Conservation (phyloP, 2,797 vertebrate genomes). For the Todus mexicanus region DNA sequence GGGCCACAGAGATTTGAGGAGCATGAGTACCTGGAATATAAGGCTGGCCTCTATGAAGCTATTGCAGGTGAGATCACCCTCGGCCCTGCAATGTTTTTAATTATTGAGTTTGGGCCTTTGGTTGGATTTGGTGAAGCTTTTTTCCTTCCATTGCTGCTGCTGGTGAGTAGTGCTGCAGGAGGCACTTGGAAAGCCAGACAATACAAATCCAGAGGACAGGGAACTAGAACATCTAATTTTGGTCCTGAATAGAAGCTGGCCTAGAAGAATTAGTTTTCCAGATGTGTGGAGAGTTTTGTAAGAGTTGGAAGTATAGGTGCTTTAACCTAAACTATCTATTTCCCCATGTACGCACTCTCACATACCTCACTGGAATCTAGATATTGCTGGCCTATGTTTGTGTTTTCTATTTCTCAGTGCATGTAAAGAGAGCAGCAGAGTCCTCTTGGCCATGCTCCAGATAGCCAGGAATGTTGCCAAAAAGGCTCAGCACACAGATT, state of each 20-base stretch:
- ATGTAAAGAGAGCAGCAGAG: background rate
- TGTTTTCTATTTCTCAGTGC: background rate
- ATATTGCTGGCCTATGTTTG: background rate
- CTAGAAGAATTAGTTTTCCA: background rate
- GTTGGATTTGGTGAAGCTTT: background rate
- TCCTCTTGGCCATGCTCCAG: constrained; percentile 11
- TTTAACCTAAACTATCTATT: background rate
- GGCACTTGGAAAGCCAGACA: background rate
- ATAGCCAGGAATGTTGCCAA: constrained; percentile 32
- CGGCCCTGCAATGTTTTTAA: background rate
- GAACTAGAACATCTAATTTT: background rate
- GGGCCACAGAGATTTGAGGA: constrained; percentile 88
- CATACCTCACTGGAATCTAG: background rate
- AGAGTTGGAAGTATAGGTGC: background rate
- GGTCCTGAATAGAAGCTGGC: background rate
- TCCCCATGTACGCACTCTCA: background rate
- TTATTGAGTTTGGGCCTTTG: background rate
- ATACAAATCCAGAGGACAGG: background rate
- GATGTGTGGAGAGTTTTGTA: background rate
- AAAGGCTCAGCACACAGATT: constrained; percentile 13
- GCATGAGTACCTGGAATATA: constrained; percentile 84
- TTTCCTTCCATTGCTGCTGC: background rate
- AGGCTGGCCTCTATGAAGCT: constrained; percentile 86
- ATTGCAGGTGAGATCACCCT: constrained; percentile 84
- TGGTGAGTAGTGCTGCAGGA: background rate